Evolutionary conservation across 2,797 vertebrate genomes (phyloP).

Genomic region (Onychomys arenicola): DNA sequence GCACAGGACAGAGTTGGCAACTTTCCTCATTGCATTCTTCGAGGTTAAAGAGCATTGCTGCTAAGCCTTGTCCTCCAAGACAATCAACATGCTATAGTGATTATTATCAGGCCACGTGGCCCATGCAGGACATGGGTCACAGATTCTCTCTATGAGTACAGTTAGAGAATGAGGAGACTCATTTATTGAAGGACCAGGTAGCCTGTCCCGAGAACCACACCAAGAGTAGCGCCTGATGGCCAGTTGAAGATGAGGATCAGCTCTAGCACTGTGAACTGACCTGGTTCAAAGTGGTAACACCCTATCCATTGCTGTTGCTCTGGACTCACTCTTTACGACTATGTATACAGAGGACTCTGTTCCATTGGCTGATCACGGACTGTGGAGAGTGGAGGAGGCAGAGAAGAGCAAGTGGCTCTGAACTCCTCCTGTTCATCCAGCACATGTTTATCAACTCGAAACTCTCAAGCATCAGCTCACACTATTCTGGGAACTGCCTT

Average conservation of each 20-base stretch:
- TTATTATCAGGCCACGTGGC: neutral
- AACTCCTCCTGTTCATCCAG: neutral
- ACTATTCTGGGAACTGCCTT: neutral
- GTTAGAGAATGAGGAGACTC: neutral
- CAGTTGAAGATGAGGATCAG: neutral
- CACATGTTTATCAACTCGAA: neutral
- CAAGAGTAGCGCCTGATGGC: neutral
- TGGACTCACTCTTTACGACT: neutral
- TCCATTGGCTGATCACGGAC: neutral
- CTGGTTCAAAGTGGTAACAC: neutral
- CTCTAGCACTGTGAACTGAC: neutral
- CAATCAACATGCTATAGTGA: neutral
- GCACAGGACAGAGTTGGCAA: neutral
- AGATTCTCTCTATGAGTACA: neutral
- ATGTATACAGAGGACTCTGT: neutral
- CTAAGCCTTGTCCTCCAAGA: neutral
- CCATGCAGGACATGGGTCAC: neutral
- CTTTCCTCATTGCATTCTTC: neutral
- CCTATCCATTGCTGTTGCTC: neutral
- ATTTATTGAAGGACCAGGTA: neutral
- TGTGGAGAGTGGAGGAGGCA: accelerated
- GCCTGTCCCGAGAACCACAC: neutral
- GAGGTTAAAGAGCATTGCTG: neutral
- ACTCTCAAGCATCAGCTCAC: neutral
- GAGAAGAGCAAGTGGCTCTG: neutral